Percentiles rank a stretch among this genome's conserved stretches.
Conservation (phyloP, 2,888 invertebrate genomes). For the Apeira syringaria region DNA sequence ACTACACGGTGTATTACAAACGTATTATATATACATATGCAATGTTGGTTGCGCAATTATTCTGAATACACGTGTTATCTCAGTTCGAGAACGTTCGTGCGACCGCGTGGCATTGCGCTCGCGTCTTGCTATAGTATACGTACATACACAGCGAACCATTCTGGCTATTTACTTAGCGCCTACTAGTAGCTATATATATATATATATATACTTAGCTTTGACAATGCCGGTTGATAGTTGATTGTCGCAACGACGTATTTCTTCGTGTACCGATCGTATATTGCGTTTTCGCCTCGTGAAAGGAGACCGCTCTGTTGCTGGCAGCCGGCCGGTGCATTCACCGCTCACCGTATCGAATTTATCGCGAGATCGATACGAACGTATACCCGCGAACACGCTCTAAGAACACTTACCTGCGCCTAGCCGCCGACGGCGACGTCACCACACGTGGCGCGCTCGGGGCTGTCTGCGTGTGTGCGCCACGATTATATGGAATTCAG, state of each 20-base stretch:
- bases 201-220: constrained; percentile 26
- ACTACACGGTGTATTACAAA: constrained; percentile 38
- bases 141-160: constrained; percentile 24
- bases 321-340: constrained; percentile 67
- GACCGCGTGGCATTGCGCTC: constrained; percentile 59
- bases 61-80: constrained; percentile 68
- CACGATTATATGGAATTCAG: constrained; percentile 66
- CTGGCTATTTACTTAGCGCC: constrained; percentile 18
- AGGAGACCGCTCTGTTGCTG: constrained; percentile 58
- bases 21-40: constrained; percentile 20
- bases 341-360: constrained; percentile 74
- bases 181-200: not conserved
- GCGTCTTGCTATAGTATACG: constrained; percentile 38
- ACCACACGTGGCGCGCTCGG: constrained; percentile 64
- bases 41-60: constrained; percentile 61
- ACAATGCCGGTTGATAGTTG: constrained; percentile 35
- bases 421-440: constrained; percentile 55
- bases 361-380: constrained; percentile 73
- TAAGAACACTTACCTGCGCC: constrained; percentile 49
- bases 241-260: constrained; percentile 32
- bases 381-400: constrained; percentile 51
- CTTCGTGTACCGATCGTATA: constrained; percentile 54
- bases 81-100: constrained; percentile 69
- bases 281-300: constrained; percentile 70
- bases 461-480: constrained; percentile 50